A percentile compares a stretch with the other conserved stretches of the same genome.
Evolutionary conservation across 2,888 invertebrate species (phyloP).

Genomic region (Conomelus anceps): DNA sequence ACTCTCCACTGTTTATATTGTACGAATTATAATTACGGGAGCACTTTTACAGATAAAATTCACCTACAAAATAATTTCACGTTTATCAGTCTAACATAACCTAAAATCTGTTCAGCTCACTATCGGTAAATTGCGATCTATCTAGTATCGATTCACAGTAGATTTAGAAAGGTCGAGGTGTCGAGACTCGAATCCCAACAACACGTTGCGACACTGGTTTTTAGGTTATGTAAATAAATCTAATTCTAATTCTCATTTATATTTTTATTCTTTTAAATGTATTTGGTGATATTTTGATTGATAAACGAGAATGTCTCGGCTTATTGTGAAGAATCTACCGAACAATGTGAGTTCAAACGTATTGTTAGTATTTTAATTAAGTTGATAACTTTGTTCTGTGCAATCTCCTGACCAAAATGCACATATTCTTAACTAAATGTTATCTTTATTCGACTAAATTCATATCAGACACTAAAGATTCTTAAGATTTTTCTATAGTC

Average conservation of each 20-base stretch:
- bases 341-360: conserved; percentile 75
- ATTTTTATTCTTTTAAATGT: neutral
- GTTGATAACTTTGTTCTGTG: too few species aligned
- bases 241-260: neutral
- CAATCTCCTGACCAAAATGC: neutral
- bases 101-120: neutral
- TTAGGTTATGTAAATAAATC: neutral
- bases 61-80: too few species aligned
- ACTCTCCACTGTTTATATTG: too few species aligned
- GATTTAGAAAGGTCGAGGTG: neutral
- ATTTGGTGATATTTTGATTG: neutral
- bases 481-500: too few species aligned
- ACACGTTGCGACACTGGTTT: neutral
- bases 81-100: neutral
- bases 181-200: neutral
- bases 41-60: too few species aligned
- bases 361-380: too few species aligned
- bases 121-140: neutral
- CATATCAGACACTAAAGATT: too few species aligned
- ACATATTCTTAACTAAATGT: too few species aligned
- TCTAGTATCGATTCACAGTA: too few species aligned
- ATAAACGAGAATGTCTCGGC: conserved; percentile 62
- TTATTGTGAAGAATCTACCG: conserved; percentile 86
- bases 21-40: too few species aligned
- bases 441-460: too few species aligned